Percentiles rank a stretch among this genome's conserved stretches.
Conservation (phyloP, 1,140 invertebrate species). For the Melitaea cinxia region DNA sequence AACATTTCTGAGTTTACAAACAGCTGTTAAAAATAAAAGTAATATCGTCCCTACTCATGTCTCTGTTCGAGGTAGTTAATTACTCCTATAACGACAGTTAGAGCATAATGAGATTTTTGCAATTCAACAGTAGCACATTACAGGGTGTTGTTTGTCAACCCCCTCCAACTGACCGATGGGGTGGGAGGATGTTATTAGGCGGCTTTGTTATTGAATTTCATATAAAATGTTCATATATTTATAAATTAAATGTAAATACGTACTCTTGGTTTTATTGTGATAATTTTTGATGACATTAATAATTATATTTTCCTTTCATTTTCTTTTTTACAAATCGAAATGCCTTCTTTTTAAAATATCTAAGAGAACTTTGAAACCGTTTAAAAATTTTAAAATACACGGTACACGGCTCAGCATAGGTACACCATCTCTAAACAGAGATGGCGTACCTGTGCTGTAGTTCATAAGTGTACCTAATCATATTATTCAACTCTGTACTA, state of each 20-base stretch:
- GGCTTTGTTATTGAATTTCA: conserved; percentile 67
- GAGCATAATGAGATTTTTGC: conserved; percentile 80
- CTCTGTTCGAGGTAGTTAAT: conserved; percentile 64
- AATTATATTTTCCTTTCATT: no score
- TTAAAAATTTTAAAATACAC: no score
- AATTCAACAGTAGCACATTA: conserved; percentile 79
- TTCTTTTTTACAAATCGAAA: no score
- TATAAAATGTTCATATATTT: conserved; percentile 34
- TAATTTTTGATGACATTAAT: background rate
- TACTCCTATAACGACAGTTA: conserved; percentile 80
- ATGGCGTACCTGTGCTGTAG: no score
- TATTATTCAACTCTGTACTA: no score
- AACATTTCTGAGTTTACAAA: no score
- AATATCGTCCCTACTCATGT: conserved; percentile 38
- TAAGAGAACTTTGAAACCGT: no score
- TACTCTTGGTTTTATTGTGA: background rate
- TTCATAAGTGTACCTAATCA: no score
- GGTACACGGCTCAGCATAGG: no score
- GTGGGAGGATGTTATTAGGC: conserved; percentile 55
- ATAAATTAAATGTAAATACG: background rate
- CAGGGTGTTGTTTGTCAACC: conserved; percentile 70
- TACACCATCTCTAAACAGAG: no score
- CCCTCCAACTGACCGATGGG: conserved; percentile 42
- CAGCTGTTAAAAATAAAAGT: background rate
- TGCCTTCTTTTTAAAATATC: no score